These are phyloP conservation scores for Neopelma chrysocephalum DNA, from an alignment of 2,797 vertebrate genomes.

Conservation along the genomic window DNA sequence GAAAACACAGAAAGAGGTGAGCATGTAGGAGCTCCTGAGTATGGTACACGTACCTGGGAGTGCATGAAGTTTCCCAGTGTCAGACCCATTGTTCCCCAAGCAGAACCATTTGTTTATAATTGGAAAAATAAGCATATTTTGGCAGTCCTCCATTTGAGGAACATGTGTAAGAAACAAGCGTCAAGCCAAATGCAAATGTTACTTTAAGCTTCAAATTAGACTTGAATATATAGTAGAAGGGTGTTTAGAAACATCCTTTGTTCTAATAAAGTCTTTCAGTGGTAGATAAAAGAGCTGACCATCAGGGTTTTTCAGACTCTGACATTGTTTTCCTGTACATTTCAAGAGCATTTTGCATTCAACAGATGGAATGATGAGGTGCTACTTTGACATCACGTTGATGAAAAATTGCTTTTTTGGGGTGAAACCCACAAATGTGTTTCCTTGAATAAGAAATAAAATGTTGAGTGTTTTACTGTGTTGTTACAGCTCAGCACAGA, in stretches of 20 bases:
- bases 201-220: not conserved
- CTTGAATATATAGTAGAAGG: not conserved
- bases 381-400: not conserved
- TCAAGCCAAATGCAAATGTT: not conserved
- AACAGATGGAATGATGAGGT: not conserved
- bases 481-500: not conserved
- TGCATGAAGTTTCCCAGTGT: not conserved
- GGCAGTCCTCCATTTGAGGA: not conserved
- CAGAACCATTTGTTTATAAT: constrained; percentile 21
- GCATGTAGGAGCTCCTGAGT: rapidly evolving
- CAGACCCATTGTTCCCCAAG: not conserved
- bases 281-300: not conserved
- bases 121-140: constrained; percentile 6
- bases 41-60: not conserved
- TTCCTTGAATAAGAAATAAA: not conserved
- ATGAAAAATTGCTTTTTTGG: not conserved
- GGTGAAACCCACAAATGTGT: not conserved
- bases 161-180: not conserved
- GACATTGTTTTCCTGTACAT: not conserved
- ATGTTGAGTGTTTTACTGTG: not conserved
- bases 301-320: not conserved
- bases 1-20: not conserved
- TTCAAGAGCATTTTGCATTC: not conserved
- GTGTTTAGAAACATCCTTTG: not conserved
- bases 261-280: not conserved